These are phyloP conservation scores for Numenius arquata DNA, from an alignment of 2,113 vertebrate species.

Conservation along the genomic window DNA sequence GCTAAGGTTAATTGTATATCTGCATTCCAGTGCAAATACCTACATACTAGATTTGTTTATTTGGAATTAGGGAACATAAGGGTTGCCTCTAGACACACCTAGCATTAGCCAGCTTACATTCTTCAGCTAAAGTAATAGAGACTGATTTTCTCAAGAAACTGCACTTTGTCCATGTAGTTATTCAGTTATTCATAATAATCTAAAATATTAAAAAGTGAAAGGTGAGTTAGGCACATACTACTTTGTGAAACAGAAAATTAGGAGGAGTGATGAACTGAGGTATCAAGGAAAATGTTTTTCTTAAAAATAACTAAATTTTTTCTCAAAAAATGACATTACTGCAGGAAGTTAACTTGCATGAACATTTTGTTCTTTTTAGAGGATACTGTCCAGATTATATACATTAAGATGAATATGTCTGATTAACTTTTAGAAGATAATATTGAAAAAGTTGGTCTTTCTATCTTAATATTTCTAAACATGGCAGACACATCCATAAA, in stretches of 20 bases:
- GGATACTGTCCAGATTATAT: not conserved
- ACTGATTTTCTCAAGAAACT: not conserved
- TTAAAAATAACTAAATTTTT: not conserved
- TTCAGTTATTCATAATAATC: not conserved
- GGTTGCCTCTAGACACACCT: not conserved
- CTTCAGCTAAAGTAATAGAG: not conserved
- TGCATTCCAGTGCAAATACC: not conserved
- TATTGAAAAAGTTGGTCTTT: not conserved
- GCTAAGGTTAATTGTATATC: not conserved
- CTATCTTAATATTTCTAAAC: not conserved
- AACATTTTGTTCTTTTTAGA: not conserved
- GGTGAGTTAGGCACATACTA: not conserved
- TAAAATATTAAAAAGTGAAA: not conserved
- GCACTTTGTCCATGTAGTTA: not conserved
- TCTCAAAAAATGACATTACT: not conserved
- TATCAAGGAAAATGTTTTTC: not conserved
- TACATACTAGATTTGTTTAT: not conserved
- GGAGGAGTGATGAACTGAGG: not conserved
- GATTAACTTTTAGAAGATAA: not conserved
- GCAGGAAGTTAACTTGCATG: not conserved
- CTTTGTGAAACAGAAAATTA: not conserved
- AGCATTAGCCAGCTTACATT: rapidly evolving
- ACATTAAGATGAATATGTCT: not conserved
- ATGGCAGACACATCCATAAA: not conserved
- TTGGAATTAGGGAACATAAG: not conserved